These are phyloP conservation scores for Callipepla squamata DNA, from an alignment of 2,113 vertebrate genomes.

Conservation along the genomic window DNA sequence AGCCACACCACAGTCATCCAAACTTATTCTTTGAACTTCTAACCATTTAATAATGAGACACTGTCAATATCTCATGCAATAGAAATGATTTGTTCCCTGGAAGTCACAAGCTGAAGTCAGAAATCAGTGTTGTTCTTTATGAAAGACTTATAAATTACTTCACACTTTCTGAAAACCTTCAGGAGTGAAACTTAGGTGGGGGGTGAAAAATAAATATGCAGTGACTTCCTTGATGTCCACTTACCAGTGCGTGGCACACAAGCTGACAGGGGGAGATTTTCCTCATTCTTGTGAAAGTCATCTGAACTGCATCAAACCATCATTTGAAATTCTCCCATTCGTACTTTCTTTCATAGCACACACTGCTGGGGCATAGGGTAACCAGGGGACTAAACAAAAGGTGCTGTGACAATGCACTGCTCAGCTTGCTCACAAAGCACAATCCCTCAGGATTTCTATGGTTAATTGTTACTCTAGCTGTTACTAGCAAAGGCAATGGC, in stretches of 20 bases:
- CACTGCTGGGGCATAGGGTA: not conserved
- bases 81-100: not conserved
- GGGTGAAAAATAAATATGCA: not conserved
- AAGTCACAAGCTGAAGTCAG: not conserved
- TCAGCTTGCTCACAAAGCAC: not conserved
- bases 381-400: not conserved
- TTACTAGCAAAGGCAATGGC: not conserved
- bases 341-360: not conserved
- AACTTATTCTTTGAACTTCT: not conserved
- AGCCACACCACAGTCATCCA: not conserved
- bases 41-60: not conserved
- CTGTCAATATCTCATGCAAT: not conserved
- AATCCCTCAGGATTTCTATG: not conserved
- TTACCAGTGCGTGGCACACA: not conserved
- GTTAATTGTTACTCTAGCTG: not conserved
- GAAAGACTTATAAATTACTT: not conserved
- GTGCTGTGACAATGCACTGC: not conserved
- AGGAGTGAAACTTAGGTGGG: not conserved
- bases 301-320: fast-evolving
- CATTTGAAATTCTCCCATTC: not conserved
- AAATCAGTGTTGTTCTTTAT: not conserved
- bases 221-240: not conserved
- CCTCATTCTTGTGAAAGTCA: not conserved
- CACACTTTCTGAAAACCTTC: not conserved
- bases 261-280: not conserved